A percentile compares a stretch with the other conserved stretches of the same genome.
Conservation (phyloP, 2,797 vertebrate genomes). For the Sebastes melanostomus region DNA sequence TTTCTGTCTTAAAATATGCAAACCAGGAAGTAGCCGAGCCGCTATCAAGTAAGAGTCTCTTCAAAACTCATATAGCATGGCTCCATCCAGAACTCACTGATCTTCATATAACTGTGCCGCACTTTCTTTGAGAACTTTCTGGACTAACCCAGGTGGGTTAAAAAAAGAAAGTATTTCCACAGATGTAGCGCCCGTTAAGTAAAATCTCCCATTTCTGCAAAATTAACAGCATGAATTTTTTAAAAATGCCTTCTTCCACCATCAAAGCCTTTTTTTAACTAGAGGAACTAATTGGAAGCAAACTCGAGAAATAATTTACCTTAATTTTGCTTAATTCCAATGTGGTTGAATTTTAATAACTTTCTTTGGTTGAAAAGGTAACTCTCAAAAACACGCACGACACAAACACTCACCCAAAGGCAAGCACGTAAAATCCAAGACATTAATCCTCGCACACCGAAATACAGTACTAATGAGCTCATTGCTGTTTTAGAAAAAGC, state of each 20-base stretch:
- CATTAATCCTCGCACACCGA: background rate
- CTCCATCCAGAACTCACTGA: constrained; percentile 42
- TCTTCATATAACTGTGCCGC: constrained; percentile 28
- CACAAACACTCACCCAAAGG: constrained; percentile 1
- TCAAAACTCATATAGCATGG: constrained; percentile 16
- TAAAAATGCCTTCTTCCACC: background rate
- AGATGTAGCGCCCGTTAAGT: background rate
- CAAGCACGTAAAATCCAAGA: background rate
- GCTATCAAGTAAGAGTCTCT: constrained; percentile 39
- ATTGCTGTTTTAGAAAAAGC: constrained; percentile 10
- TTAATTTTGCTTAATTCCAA: background rate
- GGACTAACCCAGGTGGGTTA: constrained; percentile 17
- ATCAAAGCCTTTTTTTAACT: constrained; percentile 13
- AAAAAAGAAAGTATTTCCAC: constrained; percentile 6
- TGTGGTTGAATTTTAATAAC: constrained; percentile 13
- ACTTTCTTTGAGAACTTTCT: constrained; percentile 55
- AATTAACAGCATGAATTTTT: constrained; percentile 27
- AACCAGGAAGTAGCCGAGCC: constrained; percentile 50
- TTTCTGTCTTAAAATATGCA: constrained; percentile 74
- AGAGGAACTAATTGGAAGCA: constrained; percentile 7
- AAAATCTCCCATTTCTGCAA: background rate
- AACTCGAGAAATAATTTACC: background rate
- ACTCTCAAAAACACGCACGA: background rate
- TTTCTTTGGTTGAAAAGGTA: constrained; percentile 58
- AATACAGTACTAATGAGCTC: constrained; percentile 30